Conservation (phyloP, 2,113 vertebrate species). For the Gallinago undulata region DNA sequence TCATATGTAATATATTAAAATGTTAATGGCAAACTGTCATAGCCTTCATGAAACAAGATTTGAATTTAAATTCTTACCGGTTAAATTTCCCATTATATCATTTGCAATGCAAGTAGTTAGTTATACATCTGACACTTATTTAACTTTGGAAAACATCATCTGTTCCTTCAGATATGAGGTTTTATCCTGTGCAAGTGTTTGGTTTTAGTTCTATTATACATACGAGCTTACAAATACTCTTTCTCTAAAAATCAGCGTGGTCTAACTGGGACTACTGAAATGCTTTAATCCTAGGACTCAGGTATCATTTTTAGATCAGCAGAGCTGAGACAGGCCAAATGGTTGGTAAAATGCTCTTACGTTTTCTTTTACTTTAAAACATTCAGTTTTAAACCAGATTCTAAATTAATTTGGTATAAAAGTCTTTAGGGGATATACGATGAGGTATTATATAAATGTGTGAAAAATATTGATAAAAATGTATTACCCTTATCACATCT, state of each 20-base stretch:
- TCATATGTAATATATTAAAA: constrained; percentile 48
- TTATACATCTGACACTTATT: constrained; percentile 49
- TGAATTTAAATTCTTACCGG: constrained; percentile 47
- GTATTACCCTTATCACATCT: background rate
- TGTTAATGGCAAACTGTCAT: constrained; percentile 36
- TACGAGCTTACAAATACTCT: background rate
- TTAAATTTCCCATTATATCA: constrained; percentile 62
- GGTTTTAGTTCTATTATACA: background rate
- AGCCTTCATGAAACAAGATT: constrained; percentile 41
- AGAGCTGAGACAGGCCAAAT: background rate
- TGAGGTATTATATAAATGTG: background rate
- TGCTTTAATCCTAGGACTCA: background rate
- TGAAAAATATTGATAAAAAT: background rate
- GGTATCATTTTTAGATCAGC: background rate
- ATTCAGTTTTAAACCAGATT: background rate
- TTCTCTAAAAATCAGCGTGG: background rate
- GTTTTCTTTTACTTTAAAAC: background rate
- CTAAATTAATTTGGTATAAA: background rate
- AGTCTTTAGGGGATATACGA: background rate
- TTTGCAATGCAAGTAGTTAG: constrained; percentile 62
- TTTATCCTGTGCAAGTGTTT: background rate
- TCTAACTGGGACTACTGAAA: background rate
- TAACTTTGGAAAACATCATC: constrained; percentile 38
- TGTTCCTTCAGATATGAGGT: background rate
- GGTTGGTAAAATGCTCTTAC: background rate